phyloP scores from a whole-genome alignment of 2,113 vertebrate genomes.

The Empidonax traillii region DNA sequence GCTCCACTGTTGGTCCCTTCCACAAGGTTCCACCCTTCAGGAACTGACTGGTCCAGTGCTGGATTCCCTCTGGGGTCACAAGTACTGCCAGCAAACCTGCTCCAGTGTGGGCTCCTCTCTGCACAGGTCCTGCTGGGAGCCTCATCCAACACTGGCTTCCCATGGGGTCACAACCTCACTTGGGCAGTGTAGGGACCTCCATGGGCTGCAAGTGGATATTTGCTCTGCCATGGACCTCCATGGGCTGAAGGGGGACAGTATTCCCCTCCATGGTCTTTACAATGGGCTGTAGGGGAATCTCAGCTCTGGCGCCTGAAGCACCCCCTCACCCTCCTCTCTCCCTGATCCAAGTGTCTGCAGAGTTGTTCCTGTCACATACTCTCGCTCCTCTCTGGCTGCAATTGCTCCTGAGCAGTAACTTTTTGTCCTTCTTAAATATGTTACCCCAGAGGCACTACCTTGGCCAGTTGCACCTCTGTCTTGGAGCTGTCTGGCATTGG shows the following conservation, averaged over 20 bases:
- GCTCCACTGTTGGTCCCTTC: background rate
- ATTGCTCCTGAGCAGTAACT: accelerated
- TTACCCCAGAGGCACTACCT: background rate
- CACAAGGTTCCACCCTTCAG: background rate
- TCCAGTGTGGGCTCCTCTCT: background rate
- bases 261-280: background rate
- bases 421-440: accelerated
- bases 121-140: no score
- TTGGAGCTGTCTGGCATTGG: background rate
- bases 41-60: background rate
- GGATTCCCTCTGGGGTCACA: background rate
- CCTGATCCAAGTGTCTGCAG: background rate
- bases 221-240: background rate
- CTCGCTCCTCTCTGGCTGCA: background rate
- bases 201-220: background rate
- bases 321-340: background rate
- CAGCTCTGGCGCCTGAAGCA: background rate
- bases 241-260: background rate
- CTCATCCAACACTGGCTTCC: background rate
- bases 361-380: background rate
- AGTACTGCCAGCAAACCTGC: background rate
- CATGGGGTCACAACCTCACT: background rate
- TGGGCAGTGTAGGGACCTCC: background rate
- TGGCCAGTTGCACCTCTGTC: accelerated
- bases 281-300: background rate